Percentiles rank a stretch among this genome's conserved stretches.
Conservation (phyloP, 2,888 invertebrate genomes). For the Coenonympha glycerion region DNA sequence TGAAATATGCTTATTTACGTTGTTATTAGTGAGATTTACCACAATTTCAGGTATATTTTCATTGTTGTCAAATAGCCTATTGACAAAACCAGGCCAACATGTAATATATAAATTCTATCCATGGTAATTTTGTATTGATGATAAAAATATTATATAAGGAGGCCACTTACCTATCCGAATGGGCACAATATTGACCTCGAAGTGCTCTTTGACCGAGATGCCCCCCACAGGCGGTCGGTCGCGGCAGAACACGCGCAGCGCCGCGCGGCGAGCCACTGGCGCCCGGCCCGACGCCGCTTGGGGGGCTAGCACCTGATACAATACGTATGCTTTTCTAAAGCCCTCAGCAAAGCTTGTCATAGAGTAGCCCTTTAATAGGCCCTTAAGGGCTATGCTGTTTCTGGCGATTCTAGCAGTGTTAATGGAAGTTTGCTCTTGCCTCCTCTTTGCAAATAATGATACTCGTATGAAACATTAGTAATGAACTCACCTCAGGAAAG, state of each 20-base stretch:
- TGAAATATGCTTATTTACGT: no score
- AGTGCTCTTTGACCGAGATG: constrained; percentile 98
- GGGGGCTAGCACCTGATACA: constrained; percentile 63
- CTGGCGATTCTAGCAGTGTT: no score
- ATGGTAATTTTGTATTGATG: no score
- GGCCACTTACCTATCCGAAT: constrained; percentile 83
- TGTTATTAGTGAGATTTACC: no score
- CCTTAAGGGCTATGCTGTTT: no score
- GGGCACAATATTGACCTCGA: constrained; percentile 98
- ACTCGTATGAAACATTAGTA: not conserved
- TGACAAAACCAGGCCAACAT: no score
- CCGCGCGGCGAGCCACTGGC: constrained; percentile 93
- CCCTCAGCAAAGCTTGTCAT: no score
- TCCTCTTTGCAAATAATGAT: not conserved
- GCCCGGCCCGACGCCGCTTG: constrained; percentile 80
- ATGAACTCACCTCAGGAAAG: constrained; percentile 82
- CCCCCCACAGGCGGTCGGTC: constrained; percentile 99
- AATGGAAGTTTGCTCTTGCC: no score
- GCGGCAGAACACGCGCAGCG: constrained; percentile 94
- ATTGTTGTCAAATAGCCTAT: no score
- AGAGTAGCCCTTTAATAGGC: no score
- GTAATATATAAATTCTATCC: no score
- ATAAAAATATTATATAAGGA: not conserved
- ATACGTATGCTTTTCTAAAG: not conserved
- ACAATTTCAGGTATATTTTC: no score